phyloP scores from a whole-genome alignment of 2,113 vertebrate species.

The Geococcyx californianus region DNA sequence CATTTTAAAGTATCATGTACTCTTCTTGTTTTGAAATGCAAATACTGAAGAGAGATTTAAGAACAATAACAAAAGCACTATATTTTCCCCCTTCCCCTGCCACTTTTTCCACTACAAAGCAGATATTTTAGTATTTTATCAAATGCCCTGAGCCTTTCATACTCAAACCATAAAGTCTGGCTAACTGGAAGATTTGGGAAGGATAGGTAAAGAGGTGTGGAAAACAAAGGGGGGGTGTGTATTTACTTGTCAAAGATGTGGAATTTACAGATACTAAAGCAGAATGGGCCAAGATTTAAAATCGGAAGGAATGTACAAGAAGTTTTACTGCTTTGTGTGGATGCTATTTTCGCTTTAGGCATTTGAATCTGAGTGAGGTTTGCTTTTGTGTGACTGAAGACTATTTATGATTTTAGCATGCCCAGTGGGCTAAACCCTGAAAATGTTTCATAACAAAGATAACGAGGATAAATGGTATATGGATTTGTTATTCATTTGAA shows the following conservation, averaged over 20 bases:
- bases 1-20: neutral
- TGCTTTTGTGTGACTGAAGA: conserved; percentile 45
- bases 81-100: neutral
- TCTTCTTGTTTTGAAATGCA: conserved; percentile 16
- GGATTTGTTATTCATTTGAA: conserved; percentile 1
- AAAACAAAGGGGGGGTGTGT: neutral
- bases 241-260: conserved; percentile 62
- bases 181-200: neutral
- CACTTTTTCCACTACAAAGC: neutral
- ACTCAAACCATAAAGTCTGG: conserved; percentile 4
- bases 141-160: neutral
- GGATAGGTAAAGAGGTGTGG: conserved; percentile 17
- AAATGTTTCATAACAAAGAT: conserved; percentile 69
- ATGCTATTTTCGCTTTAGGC: conserved; percentile 39
- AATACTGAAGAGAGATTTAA: neutral
- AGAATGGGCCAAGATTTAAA: conserved; percentile 56
- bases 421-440: conserved; percentile 61
- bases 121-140: neutral
- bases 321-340: conserved; percentile 19
- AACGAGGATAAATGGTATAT: conserved; percentile 57
- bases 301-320: conserved; percentile 42
- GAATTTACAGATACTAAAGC: conserved; percentile 65
- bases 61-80: neutral
- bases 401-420: conserved; percentile 72
- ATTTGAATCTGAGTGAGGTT: conserved; percentile 20